Percentiles rank a stretch among this genome's conserved stretches.
Evolutionary conservation across 2,113 vertebrate genomes (phyloP).

Genomic region (Rousettus leschenaultii): DNA sequence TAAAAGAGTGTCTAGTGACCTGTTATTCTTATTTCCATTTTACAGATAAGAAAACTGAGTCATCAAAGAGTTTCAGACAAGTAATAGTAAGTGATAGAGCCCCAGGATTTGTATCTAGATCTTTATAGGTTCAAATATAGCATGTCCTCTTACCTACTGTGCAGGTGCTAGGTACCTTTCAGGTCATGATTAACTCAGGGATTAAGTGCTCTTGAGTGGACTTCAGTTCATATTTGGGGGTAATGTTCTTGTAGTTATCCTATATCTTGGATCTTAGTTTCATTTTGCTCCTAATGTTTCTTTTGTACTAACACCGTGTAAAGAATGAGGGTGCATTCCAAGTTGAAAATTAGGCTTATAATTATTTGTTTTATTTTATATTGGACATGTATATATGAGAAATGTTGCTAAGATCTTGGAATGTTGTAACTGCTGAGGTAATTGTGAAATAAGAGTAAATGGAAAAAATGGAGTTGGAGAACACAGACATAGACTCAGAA

Average conservation of each 20-base stretch:
- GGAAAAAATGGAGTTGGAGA: background rate
- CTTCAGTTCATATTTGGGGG: background rate
- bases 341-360: background rate
- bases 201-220: background rate
- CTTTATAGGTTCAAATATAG: background rate
- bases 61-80: background rate
- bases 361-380: background rate
- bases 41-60: background rate
- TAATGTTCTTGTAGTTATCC: background rate
- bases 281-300: background rate
- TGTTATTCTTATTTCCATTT: constrained; percentile 22
- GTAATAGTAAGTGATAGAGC: background rate
- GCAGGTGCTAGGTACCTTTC: background rate
- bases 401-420: background rate
- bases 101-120: background rate
- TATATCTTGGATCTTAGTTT: background rate
- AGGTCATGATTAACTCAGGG: background rate
- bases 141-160: background rate
- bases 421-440: background rate
- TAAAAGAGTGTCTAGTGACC: constrained; percentile 25
- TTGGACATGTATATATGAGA: background rate
- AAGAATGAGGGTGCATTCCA: background rate
- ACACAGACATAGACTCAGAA: background rate
- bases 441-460: background rate
- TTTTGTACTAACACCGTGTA: background rate